phyloP scores from a whole-genome alignment of 2,888 invertebrate genomes.

The Theretra japonica region DNA sequence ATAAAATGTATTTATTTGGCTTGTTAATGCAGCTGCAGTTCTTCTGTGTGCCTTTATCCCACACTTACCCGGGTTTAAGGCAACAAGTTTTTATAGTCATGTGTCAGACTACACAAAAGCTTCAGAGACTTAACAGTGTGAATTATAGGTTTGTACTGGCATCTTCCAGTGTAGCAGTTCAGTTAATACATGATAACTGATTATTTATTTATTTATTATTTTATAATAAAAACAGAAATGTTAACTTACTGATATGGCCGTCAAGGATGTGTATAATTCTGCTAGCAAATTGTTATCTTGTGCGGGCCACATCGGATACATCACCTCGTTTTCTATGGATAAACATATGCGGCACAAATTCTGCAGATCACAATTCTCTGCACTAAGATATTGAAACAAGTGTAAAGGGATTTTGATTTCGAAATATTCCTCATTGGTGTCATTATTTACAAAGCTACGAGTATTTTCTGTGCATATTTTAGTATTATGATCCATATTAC shows the following conservation, averaged over 20 bases:
- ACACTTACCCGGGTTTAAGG: too few relatives aligned
- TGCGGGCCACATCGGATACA: slow-evolving; percentile 63
- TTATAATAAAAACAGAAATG: too few relatives aligned
- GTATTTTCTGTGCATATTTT: background rate
- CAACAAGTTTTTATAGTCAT: too few relatives aligned
- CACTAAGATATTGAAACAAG: slow-evolving; percentile 51
- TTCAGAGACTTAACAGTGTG: too few relatives aligned
- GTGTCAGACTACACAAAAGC: too few relatives aligned
- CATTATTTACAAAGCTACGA: slow-evolving; percentile 6
- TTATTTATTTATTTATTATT: too few relatives aligned
- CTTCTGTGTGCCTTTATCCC: too few relatives aligned
- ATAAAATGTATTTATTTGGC: too few relatives aligned
- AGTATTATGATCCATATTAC: slow-evolving; percentile 23
- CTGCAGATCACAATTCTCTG: slow-evolving; percentile 51
- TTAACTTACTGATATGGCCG: slow-evolving; percentile 64
- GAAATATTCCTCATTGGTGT: slow-evolving; percentile 13
- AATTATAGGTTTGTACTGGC: too few relatives aligned
- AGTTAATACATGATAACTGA: too few relatives aligned
- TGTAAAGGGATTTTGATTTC: slow-evolving; percentile 57
- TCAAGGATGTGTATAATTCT: slow-evolving; percentile 66
- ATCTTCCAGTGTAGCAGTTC: too few relatives aligned
- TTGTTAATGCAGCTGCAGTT: too few relatives aligned
- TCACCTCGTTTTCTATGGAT: slow-evolving; percentile 52
- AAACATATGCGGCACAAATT: slow-evolving; percentile 81
- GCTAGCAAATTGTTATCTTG: slow-evolving; percentile 57